Percentiles rank a stretch among this genome's conserved stretches.
Conservation (phyloP, 2,797 vertebrate species). For the Rhinatrema bivittatum region DNA sequence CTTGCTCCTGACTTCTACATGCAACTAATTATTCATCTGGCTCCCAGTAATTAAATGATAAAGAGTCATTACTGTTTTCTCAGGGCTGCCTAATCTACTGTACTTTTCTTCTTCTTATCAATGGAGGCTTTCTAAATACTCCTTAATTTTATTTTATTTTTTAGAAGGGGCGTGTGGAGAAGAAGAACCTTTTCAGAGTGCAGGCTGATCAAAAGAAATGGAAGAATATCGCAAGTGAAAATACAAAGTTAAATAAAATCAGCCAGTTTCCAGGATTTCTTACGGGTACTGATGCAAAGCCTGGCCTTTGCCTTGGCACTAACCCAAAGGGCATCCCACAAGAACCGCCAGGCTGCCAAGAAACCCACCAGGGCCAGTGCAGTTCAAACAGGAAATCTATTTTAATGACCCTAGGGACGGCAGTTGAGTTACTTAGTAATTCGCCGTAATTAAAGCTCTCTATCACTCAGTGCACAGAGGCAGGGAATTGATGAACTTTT, state of each 20-base stretch:
- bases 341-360: conserved; percentile 59
- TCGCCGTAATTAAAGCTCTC: conserved; percentile 83
- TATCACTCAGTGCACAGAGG: conserved; percentile 63
- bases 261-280: conserved; percentile 7
- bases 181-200: too few relatives aligned
- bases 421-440: conserved; percentile 57
- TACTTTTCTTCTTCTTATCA: conserved; percentile 17
- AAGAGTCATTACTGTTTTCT: conserved; percentile 16
- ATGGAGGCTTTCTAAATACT: conserved; percentile 3
- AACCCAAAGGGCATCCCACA: conserved; percentile 39
- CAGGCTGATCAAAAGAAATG: not conserved
- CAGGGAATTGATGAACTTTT: conserved; percentile 56
- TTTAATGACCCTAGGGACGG: conserved; percentile 81
- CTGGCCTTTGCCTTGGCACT: conserved; percentile 49
- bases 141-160: conserved; percentile 1
- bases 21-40: conserved; percentile 3
- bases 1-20: conserved; percentile 1
- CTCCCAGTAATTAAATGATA: conserved; percentile 16
- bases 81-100: conserved; percentile 14
- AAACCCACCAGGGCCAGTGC: conserved; percentile 39
- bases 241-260: too few relatives aligned
- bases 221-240: not conserved
- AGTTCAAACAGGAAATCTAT: conserved; percentile 74
- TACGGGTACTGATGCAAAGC: conserved; percentile 48
- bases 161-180: too few relatives aligned